Base-by-base conservation (phyloP, 2,113 vertebrate genomes). In the Poeciliopsis turrubarensis region DNA sequence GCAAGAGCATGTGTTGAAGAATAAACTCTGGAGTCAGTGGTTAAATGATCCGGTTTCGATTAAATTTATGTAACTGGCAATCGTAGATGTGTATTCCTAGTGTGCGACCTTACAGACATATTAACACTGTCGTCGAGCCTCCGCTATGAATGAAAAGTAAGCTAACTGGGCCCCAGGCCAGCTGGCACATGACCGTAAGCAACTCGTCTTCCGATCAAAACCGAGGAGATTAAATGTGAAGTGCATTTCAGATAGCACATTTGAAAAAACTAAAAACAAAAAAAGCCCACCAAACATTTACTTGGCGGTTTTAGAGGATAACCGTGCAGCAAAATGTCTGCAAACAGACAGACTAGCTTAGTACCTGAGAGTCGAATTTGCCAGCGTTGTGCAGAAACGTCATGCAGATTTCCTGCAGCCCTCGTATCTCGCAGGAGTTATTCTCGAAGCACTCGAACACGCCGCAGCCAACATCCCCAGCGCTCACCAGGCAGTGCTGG, bases 371-470 rank as follows among this genome's bases (percentile, higher is more conserved):
- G 92, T 99, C 98, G 76, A 99, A 99, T 95, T 98, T 98, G 93
- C 98, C 98, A 92, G 98, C 98, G 85, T 99, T 98, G 95, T 99
- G 98, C 75, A 99, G 95, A 91, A 99, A 99, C 6, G 95, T 97
- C 97, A 99, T 96, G 94, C 98, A 99, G 94, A 99, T 99, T 91
- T 98, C 97, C 84, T 98, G 97, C 72, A 99, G 95, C 85, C 98
- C 98, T 82, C 95, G 96, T 88, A 99, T 99, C 94, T 99, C 97
- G 30, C 98, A 99, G 61, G 98, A 99, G 94, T 99, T 99, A 94
- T 99, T 99, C 93, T 99, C 98, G 86, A 99, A 99, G 93, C 98
- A 99, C 75, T 99, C 97, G 82, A 99, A 99, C 88, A 99, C 97
- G 64, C 98, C 97, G 22, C 98, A 99, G 65, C 98, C 98, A 86